Base-by-base conservation (phyloP, 2,113 vertebrate genomes). In the Oryzias curvinotus region DNA sequence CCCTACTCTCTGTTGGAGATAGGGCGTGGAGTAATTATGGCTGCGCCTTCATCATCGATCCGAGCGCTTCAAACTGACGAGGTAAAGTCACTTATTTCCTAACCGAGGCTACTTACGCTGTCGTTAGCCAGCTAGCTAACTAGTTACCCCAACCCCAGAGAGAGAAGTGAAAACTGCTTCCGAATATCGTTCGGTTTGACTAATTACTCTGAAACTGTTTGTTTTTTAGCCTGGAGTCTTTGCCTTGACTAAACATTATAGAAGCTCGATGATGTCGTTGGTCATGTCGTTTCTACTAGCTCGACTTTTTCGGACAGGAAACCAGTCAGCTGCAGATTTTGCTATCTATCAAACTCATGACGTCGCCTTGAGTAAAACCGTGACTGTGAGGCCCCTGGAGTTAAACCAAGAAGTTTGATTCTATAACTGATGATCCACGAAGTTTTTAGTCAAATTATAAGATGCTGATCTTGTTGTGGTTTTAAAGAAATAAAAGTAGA, bases 1-100 rank as follows among this genome's bases (percentile, higher is more conserved):
- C 23, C 62, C 18, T 57, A 65, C 25, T 44, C 17, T 36, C 36
- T 36, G 5, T 36, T 44, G 60, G 52, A 55, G 60, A 69, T 47
- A 57, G 66, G 62, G 65, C 52, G 42, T 53, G 53, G 56, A 68
- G 74, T 68, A 18, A 89, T 62, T 14, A 92, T 92, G 91, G 91
- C 91, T 64, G 59, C 80, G 65, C 30, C 78, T 36, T 57, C 75
- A 4, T 64, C 86, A 3, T 90, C 91, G 59, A 85, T 92, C 65
- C 88, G 88, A 58, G 92, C 91, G 81, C 91, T 92, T 65, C 76
- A 72, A 19, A 52, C 82, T 2, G 92, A 92, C 5, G 89, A 90
- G 92, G 92, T 93, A 80, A 88, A 84, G 30, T 71, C 16, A 7
- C 21, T 15, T n/a, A 8, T 55, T 3, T 49, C 2, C 4, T 61